A percentile compares a stretch with the other conserved stretches of the same genome.
These are phyloP conservation scores for Bugulina stolonifera DNA, from an alignment of 2,888 invertebrate genomes.

Conservation along the genomic window DNA sequence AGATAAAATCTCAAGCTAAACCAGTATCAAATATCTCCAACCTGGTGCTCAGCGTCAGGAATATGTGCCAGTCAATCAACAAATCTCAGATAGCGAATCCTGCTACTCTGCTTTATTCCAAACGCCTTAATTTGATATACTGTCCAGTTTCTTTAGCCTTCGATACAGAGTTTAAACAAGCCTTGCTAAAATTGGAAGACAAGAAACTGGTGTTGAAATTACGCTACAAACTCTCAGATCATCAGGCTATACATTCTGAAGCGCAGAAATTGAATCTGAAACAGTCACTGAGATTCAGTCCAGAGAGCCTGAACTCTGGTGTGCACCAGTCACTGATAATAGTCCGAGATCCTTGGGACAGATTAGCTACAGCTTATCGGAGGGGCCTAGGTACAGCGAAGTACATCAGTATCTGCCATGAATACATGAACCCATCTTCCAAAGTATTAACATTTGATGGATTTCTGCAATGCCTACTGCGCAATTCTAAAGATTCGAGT, in stretches of 20 bases:
- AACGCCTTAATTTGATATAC: not conserved
- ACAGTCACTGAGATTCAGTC: not conserved
- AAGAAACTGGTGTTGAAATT: not conserved
- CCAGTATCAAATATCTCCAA: no score
- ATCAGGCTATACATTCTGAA: constrained; percentile 10
- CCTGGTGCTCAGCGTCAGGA: not conserved
- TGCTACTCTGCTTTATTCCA: not conserved
- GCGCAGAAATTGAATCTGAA: not conserved
- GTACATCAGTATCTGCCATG: not conserved
- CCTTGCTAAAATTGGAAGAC: not conserved
- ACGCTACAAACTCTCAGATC: not conserved
- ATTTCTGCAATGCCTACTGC: not conserved
- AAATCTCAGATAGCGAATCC: not conserved
- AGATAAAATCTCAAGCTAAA: not conserved
- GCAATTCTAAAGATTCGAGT: not conserved
- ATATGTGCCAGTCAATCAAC: not conserved
- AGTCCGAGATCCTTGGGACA: constrained; percentile 14
- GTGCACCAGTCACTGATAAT: not conserved
- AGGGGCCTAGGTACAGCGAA: not conserved
- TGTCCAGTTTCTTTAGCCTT: not conserved
- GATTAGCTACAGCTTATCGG: not conserved
- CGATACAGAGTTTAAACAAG: not conserved
- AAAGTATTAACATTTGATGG: constrained; percentile 6
- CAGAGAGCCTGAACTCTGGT: not conserved
- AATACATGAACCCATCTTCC: not conserved